Conservation (phyloP, 2,797 vertebrate genomes). For the Tenualosa thibaudeaui region DNA sequence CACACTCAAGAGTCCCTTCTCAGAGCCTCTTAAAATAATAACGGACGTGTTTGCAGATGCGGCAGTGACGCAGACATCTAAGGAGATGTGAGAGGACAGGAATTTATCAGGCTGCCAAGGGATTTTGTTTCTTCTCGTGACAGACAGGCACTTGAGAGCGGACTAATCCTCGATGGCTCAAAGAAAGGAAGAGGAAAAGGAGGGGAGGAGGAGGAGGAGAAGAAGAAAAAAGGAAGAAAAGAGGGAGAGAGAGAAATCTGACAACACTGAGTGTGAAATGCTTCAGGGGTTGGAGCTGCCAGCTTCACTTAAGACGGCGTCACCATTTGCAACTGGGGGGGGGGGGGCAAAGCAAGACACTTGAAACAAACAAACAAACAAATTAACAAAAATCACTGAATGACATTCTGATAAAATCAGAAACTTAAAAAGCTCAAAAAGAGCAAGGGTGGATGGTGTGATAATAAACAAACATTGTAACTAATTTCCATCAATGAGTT, state of each 20-base stretch:
- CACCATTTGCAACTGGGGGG: neutral
- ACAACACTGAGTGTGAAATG: conserved; percentile 9
- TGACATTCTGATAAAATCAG: conserved; percentile 19
- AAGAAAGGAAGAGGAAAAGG: neutral
- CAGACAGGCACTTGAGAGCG: conserved; percentile 18
- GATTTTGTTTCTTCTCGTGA: conserved; percentile 26
- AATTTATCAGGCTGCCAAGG: conserved; percentile 13
- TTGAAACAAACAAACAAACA: conserved; percentile 18
- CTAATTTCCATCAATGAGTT: neutral
- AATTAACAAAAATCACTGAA: neutral
- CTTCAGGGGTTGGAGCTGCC: conserved; percentile 1
- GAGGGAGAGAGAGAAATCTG: neutral
- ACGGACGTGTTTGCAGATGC: conserved; percentile 23
- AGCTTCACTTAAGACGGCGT: conserved; percentile 15
- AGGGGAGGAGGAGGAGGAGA: neutral
- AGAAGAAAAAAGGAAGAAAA: neutral
- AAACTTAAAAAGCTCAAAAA: neutral
- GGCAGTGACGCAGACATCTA: conserved; percentile 17
- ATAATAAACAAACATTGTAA: conserved; percentile 19
- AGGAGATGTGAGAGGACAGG: conserved; percentile 24
- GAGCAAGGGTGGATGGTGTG: neutral
- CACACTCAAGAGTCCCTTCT: neutral
- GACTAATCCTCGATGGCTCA: conserved; percentile 8
- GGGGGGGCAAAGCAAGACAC: neutral
- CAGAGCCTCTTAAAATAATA: conserved; percentile 24